Base-by-base conservation (phyloP, 2,113 vertebrate genomes). In the Chaetorhynchus papuensis region DNA sequence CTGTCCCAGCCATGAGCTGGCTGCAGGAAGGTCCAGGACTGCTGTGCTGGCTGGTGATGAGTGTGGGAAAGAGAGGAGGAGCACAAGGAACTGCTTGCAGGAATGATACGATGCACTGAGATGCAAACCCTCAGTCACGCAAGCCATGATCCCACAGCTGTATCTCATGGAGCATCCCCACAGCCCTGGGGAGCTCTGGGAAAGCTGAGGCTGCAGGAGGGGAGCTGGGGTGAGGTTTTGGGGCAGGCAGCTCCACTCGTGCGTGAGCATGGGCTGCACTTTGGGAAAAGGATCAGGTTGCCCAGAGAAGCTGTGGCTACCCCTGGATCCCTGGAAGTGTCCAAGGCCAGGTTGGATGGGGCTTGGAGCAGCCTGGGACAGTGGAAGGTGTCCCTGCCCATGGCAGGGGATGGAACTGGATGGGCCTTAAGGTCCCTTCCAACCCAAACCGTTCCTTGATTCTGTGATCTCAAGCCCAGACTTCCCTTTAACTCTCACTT, bases 261-360 rank as follows among this genome's bases (percentile, higher is more conserved):
- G 75, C 24, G 39, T 57, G 28, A 74, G 26, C 16, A 9, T 6
- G 37, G 59, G 26, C 47, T 72, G 42, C 14, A 21, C 3, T 42
- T 64, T 23, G 60, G 56, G 35, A n/a, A 54, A 13, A 72, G 23
- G 44, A n/a, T 4, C 19, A 49, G 20, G 13, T 9, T 83, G 39
- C 8, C 31, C 31, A 13, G 44, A 13, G 44, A 20, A 39, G 1
- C 4, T 68, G 44, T 66, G 69, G 47, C 8, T 68, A 59, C 21
- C 24, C 39, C 22, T n/a, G n/a, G n/a, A 14, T 45, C 54, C 50
- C 54, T 89, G 65, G 54, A 2, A 45, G 7, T 6, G 28, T 37
- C 27, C 50, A 41, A 45, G 26, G 22, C 7, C 81, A 45, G 56
- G 30, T 1, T 80, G 72, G 82, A 70, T 0, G 0, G 13, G 42